Evolutionary conservation across 2,113 vertebrate species (phyloP).

Genomic region (Chaetodon trifascialis): DNA sequence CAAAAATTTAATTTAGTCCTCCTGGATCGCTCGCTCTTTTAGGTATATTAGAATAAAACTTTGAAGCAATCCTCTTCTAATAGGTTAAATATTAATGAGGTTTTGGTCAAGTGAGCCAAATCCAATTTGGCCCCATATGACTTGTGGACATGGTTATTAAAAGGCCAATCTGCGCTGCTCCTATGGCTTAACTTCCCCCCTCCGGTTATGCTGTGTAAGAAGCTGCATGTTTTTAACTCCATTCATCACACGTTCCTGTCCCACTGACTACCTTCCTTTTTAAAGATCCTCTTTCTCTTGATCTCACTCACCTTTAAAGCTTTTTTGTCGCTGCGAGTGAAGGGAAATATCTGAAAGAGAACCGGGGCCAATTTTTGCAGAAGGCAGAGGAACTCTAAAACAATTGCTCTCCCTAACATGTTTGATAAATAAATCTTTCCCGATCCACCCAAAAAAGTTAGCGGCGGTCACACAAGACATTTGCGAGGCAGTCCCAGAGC

Average conservation of each 20-base stretch:
- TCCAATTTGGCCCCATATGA: constrained; percentile 76
- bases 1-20: constrained; percentile 55
- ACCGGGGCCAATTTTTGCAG: constrained; percentile 54
- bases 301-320: constrained; percentile 55
- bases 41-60: constrained; percentile 72
- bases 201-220: constrained; percentile 47
- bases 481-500: constrained; percentile 73
- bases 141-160: constrained; percentile 77
- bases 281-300: constrained; percentile 50
- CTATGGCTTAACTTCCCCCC: constrained; percentile 52
- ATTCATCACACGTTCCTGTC: constrained; percentile 66
- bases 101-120: constrained; percentile 81
- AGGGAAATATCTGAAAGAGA: constrained; percentile 64
- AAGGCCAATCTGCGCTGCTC: constrained; percentile 74
- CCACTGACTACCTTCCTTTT: constrained; percentile 41
- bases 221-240: constrained; percentile 66
- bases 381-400: constrained; percentile 65
- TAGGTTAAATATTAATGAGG: constrained; percentile 80
- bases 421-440: constrained; percentile 74
- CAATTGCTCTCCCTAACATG: constrained; percentile 60
- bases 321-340: constrained; percentile 39
- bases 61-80: constrained; percentile 70
- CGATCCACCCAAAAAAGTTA: constrained; percentile 70
- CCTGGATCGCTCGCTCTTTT: constrained; percentile 49
- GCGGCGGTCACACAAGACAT: constrained; percentile 80